Evolutionary conservation across 2,888 invertebrate genomes (phyloP).

Genomic region (Drosophila mimica): DNA sequence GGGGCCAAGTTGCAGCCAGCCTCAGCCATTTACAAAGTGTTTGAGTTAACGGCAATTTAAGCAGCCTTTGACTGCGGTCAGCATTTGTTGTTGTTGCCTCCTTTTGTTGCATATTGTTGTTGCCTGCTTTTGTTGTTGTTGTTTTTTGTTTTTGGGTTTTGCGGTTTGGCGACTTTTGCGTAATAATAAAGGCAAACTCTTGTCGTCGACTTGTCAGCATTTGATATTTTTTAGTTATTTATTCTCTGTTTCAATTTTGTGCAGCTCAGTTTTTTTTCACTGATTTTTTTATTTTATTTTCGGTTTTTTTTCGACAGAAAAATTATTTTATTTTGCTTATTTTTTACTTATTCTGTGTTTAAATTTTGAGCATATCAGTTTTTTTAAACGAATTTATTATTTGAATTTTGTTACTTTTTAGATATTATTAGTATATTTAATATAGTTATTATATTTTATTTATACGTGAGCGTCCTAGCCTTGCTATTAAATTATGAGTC

Average conservation of each 20-base stretch:
- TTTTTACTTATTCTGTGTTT: background rate
- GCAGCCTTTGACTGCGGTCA: constrained; percentile 67
- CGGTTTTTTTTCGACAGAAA: background rate
- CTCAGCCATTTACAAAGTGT: constrained; percentile 61
- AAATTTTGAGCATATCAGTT: background rate
- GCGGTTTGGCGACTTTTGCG: constrained; percentile 40
- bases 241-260: background rate
- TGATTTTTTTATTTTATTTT: background rate
- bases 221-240: background rate
- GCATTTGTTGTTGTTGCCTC: constrained; percentile 20
- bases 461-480: too few relatives aligned
- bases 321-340: too few relatives aligned
- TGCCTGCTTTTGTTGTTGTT: constrained; percentile 11
- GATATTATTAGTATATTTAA: background rate
- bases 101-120: constrained; percentile 6
- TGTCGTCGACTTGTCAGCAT: constrained; percentile 55
- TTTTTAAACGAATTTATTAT: background rate
- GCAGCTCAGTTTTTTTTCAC: background rate
- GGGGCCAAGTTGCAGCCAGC: constrained; percentile 7
- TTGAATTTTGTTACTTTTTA: background rate
- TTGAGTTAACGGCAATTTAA: constrained; percentile 68
- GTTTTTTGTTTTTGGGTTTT: constrained; percentile 31
- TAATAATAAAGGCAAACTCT: constrained; percentile 27
- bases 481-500: background rate
- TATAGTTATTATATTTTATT: background rate